Evolutionary conservation across 2,797 vertebrate genomes (phyloP).

Genomic region (Schizopygopsis malacanthus): DNA sequence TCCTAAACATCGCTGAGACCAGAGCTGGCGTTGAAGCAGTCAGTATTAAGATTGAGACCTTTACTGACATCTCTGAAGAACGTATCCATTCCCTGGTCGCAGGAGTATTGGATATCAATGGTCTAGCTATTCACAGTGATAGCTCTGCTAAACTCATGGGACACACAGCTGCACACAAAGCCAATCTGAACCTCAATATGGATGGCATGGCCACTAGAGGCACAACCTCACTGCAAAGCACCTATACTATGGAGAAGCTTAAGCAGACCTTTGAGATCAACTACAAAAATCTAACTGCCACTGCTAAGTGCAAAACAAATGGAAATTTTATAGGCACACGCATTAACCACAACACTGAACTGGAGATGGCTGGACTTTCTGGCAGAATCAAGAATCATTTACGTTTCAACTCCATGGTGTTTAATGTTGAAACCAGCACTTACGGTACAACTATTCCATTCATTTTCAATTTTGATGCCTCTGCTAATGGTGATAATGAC

Average conservation of each 20-base stretch:
- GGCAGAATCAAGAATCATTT: slow-evolving; percentile 79
- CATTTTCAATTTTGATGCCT: slow-evolving; percentile 80
- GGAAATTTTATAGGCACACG: slow-evolving; percentile 81
- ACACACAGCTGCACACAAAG: slow-evolving; percentile 84
- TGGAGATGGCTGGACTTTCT: slow-evolving; percentile 83
- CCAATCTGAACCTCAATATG: slow-evolving; percentile 79
- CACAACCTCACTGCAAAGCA: slow-evolving; percentile 82
- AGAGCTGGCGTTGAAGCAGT: slow-evolving; percentile 76
- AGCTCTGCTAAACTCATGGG: slow-evolving; percentile 77
- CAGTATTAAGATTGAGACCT: slow-evolving; percentile 82
- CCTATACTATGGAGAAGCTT: slow-evolving; percentile 82
- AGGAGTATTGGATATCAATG: slow-evolving; percentile 79
- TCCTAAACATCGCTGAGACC: slow-evolving; percentile 81
- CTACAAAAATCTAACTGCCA: slow-evolving; percentile 78
- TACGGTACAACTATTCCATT: slow-evolving; percentile 84
- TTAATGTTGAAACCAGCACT: slow-evolving; percentile 82
- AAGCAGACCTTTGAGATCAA: slow-evolving; percentile 84
- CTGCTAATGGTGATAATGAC: slow-evolving; percentile 83
- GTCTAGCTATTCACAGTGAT: slow-evolving; percentile 84
- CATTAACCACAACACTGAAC: slow-evolving; percentile 82
- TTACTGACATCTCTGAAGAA: slow-evolving; percentile 74
- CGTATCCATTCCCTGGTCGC: slow-evolving; percentile 78
- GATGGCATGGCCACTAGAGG: slow-evolving; percentile 83
- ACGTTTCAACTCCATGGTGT: slow-evolving; percentile 80
- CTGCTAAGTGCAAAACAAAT: slow-evolving; percentile 83